phyloP scores from a whole-genome alignment of 2,888 invertebrate species.

The Megamerina dolium region DNA sequence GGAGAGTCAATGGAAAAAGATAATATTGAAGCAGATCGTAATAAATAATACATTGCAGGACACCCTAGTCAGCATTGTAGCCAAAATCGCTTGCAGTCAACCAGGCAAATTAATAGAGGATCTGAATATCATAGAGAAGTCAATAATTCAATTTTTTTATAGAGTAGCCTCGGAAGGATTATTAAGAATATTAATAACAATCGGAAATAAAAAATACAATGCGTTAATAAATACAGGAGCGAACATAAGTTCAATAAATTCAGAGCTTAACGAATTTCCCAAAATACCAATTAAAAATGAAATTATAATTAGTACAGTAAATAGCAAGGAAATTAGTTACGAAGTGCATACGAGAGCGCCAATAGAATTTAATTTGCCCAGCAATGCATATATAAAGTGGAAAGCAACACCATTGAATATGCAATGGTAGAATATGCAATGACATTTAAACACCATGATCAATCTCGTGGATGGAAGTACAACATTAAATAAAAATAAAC shows the following conservation, averaged over 20 bases:
- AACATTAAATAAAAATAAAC: not conserved
- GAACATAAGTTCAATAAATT: not conserved
- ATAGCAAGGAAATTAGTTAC: not conserved
- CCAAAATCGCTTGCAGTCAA: not conserved
- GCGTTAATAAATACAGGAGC: conserved; percentile 3
- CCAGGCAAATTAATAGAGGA: not conserved
- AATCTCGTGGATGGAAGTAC: conserved; percentile 8
- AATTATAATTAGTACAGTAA: conserved; percentile 1
- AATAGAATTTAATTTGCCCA: too few relatives aligned
- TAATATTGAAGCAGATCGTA: not conserved
- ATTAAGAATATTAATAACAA: not conserved
- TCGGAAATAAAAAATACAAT: not conserved
- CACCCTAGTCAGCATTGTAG: not conserved
- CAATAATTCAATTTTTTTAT: conserved; percentile 4
- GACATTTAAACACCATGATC: conserved; percentile 9
- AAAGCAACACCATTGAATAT: conserved; percentile 7
- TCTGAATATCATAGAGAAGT: not conserved
- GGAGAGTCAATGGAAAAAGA: conserved; percentile 4
- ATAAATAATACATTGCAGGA: not conserved
- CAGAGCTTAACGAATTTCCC: not conserved
- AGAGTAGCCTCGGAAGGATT: conserved; percentile 1
- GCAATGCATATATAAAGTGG: conserved; percentile 7
- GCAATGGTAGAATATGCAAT: conserved; percentile 6
- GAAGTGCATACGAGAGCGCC: conserved; percentile 6
- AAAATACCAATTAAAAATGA: not conserved